A percentile compares a stretch with the other conserved stretches of the same genome.
Evolutionary conservation across 2,113 vertebrate species (phyloP).

Genomic region (Bujurquina vittata): DNA sequence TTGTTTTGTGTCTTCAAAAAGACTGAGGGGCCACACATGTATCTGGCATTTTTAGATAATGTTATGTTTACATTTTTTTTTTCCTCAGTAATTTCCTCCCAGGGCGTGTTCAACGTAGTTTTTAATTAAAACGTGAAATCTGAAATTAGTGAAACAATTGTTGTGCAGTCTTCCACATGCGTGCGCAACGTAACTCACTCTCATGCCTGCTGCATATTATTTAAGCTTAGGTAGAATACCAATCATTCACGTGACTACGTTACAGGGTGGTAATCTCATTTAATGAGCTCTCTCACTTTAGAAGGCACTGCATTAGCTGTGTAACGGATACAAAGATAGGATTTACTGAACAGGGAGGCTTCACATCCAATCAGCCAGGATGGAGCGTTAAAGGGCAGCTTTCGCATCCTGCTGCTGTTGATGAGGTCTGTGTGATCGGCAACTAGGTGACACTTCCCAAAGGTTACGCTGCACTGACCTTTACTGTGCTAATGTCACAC

Average conservation of each 20-base stretch:
- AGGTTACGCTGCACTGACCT: constrained; percentile 56
- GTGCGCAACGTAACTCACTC: constrained; percentile 10
- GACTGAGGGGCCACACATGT: not conserved
- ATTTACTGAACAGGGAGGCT: constrained; percentile 28
- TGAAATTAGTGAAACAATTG: constrained; percentile 23
- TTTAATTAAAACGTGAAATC: constrained; percentile 56
- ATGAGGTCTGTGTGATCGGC: constrained; percentile 44
- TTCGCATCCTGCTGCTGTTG: constrained; percentile 33
- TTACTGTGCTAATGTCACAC: constrained; percentile 28
- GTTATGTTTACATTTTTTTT: constrained; percentile 33
- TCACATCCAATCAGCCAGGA: constrained; percentile 52
- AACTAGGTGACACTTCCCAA: constrained; percentile 52
- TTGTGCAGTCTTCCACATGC: constrained; percentile 26
- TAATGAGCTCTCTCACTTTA: constrained; percentile 39
- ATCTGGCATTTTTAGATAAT: constrained; percentile 43
- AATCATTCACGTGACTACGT: constrained; percentile 25
- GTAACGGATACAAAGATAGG: constrained; percentile 18
- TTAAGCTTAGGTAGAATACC: constrained; percentile 20
- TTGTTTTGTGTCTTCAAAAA: not conserved
- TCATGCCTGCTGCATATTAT: constrained; percentile 8
- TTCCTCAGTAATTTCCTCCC: constrained; percentile 25
- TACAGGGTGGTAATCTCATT: constrained; percentile 37
- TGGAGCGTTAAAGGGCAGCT: constrained; percentile 63
- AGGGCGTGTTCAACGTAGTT: constrained; percentile 27
- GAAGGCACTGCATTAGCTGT: constrained; percentile 19